Evolutionary conservation across 2,888 invertebrate genomes (phyloP), one percentile per base, ranked within the genome.

Genomic region (Himalopsyche anomala): DNA sequence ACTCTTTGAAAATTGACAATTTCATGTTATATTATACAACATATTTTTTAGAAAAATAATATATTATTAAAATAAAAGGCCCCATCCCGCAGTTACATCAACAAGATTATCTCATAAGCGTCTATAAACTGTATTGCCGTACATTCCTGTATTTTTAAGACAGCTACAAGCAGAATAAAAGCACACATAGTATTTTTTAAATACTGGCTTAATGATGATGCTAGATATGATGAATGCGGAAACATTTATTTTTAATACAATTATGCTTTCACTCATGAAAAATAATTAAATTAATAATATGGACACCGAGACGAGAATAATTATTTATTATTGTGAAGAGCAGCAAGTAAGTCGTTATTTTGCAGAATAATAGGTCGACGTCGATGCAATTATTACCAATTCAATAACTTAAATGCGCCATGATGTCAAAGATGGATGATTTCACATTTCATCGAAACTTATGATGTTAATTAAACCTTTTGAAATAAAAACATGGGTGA

Each of bases 211-310:
- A 69, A 69, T 69, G 69, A 69, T 12, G 28, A 19, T n/a, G 69
- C 28, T 69, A 69, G 69, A 69, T 28, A 69, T 19, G n/a, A 69
- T 28, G n/a, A 69, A 69, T 69, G 69, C 69, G 69, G 69, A 69
- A 69, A 69, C 69, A 69, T 69, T 69, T 28, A 28, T 28, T 69
- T 69, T 69, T 69, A 69, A 19, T 12, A n/a, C 5, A 69, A 69
- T 69, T 69, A 69, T 28, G 36, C 69, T 69, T 69, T 69, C 69
- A 69, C 69, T 69, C 28, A 28, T 19, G 28, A 69, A 69, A 69
- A 69, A 9, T 69, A 69, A 69, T 28, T 69, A 28, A 69, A 69
- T 69, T 69, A 69, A 69, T 28, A 69, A 69, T 69, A 69, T 69
- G 69, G 36, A 36, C 69, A 69, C 28, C 36, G 19, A 69, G 69